Conservation (phyloP, 2,113 vertebrate species). For the Lonchura striata region DNA sequence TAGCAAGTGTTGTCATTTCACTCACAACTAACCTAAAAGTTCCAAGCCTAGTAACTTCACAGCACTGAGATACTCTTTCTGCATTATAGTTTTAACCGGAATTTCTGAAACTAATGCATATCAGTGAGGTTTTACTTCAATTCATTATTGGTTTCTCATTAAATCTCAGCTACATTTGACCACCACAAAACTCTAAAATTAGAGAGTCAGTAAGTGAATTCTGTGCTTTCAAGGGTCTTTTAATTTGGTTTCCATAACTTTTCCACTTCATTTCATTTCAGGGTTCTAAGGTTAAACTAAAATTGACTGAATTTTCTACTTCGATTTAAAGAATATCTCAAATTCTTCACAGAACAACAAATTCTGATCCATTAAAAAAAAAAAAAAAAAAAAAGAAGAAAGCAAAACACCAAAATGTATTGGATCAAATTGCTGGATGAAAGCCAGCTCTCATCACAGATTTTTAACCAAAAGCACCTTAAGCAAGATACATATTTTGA, state of each 20-base stretch:
- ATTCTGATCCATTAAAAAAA: not conserved
- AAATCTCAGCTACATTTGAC: not conserved
- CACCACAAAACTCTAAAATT: not conserved
- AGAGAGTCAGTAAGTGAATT: not conserved
- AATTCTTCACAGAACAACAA: not conserved
- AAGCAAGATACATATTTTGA: not conserved
- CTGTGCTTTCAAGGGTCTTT: not conserved
- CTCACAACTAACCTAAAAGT: not conserved
- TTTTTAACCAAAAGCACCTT: not conserved
- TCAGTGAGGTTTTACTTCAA: not conserved
- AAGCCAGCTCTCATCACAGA: not conserved
- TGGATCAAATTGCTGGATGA: not conserved
- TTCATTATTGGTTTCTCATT: not conserved
- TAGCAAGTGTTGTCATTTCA: not conserved
- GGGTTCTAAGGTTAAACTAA: not conserved
- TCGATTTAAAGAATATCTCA: not conserved
- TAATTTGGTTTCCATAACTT: not conserved
- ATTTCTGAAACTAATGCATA: not conserved
- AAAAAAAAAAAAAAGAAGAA: not conserved
- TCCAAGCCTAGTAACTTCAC: not conserved
- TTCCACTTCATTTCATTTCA: not conserved
- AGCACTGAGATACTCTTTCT: not conserved
- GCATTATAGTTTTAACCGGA: not conserved
- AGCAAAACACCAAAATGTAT: rapidly evolving
- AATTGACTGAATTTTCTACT: not conserved